Percentiles rank a stretch among this genome's conserved stretches.
Evolutionary conservation across 2,797 vertebrate genomes (phyloP).

Genomic region (Phaenicophaeus curvirostris): DNA sequence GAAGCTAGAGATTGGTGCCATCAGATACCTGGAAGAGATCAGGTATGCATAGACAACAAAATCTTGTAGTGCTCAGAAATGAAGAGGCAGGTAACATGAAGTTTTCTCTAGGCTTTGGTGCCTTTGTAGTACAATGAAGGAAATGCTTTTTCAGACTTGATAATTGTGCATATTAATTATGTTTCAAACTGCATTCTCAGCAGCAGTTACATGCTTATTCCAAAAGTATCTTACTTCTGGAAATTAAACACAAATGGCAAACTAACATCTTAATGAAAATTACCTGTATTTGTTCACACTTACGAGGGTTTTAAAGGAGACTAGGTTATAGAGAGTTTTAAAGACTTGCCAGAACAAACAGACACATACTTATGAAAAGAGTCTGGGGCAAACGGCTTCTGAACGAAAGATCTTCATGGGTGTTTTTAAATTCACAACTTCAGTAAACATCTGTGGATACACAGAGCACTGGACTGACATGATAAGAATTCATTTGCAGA

Average conservation of each 20-base stretch:
- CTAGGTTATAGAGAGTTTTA: not conserved
- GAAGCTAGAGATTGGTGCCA: not conserved
- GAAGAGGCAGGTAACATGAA: not conserved
- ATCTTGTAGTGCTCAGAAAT: not conserved
- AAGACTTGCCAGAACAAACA: not conserved
- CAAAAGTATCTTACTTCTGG: not conserved
- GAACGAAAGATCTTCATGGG: not conserved
- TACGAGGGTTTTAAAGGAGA: not conserved
- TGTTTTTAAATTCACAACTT: not conserved
- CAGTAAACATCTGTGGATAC: not conserved
- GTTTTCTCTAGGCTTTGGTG: not conserved
- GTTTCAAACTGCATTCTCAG: not conserved
- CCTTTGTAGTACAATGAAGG: not conserved
- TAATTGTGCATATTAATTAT: not conserved
- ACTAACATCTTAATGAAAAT: not conserved
- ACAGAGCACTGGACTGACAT: not conserved
- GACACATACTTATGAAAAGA: not conserved
- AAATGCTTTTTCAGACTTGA: not conserved
- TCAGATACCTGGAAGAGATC: not conserved
- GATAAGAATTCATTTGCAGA: not conserved
- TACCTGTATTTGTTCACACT: not conserved
- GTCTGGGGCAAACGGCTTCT: not conserved
- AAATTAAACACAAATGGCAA: not conserved
- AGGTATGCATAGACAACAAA: not conserved
- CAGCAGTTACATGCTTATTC: not conserved